These are phyloP conservation scores for Bursaphelenchus mucronatus DNA, from an alignment of 1,140 invertebrate genomes.

Conservation along the genomic window DNA sequence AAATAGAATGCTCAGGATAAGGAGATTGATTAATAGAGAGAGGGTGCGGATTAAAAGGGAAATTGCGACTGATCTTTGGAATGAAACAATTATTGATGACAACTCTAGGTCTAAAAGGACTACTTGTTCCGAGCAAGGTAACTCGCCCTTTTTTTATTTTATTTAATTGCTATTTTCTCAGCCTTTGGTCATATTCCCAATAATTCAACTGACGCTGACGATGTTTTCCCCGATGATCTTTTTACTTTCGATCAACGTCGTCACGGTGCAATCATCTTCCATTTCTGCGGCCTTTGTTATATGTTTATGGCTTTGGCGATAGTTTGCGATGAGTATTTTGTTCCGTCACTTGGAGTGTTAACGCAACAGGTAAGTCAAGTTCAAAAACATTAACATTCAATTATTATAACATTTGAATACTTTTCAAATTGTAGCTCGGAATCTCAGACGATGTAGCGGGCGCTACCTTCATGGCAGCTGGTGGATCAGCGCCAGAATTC, in stretches of 20 bases:
- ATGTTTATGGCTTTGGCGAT: constrained; percentile 65
- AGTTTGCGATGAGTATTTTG: constrained; percentile 66
- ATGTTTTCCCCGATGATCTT: constrained; percentile 61
- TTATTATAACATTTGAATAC: too few relatives aligned
- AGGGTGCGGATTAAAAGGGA: too few relatives aligned
- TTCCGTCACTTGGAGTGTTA: constrained; percentile 84
- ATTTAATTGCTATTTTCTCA: background rate
- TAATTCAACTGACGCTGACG: background rate
- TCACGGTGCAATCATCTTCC: constrained; percentile 62
- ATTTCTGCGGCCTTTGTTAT: constrained; percentile 63
- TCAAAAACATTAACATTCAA: too few relatives aligned
- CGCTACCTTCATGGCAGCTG: constrained; percentile 84
- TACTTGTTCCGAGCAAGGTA: background rate
- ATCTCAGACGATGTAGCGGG: constrained; percentile 72
- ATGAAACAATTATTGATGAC: background rate
- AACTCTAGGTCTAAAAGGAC: background rate
- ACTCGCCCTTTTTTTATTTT: background rate
- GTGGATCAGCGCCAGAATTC: constrained; percentile 80
- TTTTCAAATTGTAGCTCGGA: background rate
- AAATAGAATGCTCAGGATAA: too few relatives aligned
- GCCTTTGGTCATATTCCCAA: background rate
- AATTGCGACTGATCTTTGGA: background rate
- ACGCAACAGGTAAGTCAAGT: constrained; percentile 78
- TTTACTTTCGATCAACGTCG: constrained; percentile 61
- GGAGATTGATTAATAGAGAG: too few relatives aligned